Conservation (phyloP, 2,888 invertebrate species). For the Pristionchus mayeri region DNA sequence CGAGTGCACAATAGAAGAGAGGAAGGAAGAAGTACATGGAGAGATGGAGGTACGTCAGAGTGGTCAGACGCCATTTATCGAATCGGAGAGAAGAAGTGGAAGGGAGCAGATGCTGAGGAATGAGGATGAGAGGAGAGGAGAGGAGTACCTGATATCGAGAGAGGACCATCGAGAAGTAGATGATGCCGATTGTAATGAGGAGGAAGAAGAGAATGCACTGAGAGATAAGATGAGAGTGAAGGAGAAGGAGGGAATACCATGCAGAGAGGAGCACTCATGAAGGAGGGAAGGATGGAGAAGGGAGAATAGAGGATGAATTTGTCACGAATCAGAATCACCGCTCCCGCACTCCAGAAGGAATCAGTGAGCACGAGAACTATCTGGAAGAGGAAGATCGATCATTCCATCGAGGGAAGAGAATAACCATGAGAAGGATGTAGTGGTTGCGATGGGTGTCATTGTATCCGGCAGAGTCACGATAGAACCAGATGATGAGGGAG, state of each 20-base stretch:
- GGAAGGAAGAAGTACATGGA: not conserved
- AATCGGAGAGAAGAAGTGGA: slow-evolving; percentile 9
- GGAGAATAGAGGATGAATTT: slow-evolving; percentile 33
- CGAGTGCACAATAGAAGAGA: slow-evolving; percentile 1
- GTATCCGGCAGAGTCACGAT: slow-evolving; percentile 1
- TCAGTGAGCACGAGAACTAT: not conserved
- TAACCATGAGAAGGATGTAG: not conserved
- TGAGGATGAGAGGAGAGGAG: not conserved
- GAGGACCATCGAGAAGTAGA: slow-evolving; percentile 34
- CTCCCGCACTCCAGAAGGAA: slow-evolving; percentile 6
- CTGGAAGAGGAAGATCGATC: not conserved
- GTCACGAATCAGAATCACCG: not conserved
- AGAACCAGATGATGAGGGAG: not conserved
- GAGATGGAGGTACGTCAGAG: slow-evolving; percentile 11
- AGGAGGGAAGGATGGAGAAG: not conserved
- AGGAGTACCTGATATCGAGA: slow-evolving; percentile 11
- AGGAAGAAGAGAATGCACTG: slow-evolving; percentile 26
- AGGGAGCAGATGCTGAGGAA: not conserved
- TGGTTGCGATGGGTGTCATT: slow-evolving; percentile 1
- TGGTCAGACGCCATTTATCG: slow-evolving; percentile 25
- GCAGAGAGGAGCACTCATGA: not conserved
- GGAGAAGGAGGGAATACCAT: not conserved
- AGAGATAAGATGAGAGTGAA: not conserved
- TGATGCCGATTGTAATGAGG: not conserved
- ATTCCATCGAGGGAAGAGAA: not conserved